These are phyloP conservation scores for Lichenostomus cassidix DNA, from an alignment of 2,113 vertebrate species.

Conservation along the genomic window DNA sequence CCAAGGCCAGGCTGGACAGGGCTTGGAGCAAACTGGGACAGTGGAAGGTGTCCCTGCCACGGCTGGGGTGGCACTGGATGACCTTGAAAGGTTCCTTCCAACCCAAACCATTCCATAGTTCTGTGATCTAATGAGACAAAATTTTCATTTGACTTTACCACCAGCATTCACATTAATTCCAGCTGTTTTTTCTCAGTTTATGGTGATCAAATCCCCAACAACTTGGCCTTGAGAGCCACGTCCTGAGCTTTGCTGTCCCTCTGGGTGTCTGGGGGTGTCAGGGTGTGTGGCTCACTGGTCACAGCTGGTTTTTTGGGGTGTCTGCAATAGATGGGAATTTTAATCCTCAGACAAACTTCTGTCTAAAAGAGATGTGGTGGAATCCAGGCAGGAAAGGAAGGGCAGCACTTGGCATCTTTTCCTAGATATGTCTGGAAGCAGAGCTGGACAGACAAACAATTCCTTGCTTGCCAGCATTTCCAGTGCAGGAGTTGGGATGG, in stretches of 20 bases:
- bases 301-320: background rate
- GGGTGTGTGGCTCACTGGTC: background rate
- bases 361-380: background rate
- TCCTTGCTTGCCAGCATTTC: background rate
- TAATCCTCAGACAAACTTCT: background rate
- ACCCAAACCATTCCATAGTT: background rate
- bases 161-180: accelerated
- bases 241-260: background rate
- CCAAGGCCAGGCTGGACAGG: background rate
- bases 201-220: background rate
- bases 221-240: accelerated
- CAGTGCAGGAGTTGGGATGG: background rate
- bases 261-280: background rate
- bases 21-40: background rate
- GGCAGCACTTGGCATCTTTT: background rate
- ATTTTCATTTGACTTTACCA: background rate
- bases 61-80: background rate
- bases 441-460: background rate
- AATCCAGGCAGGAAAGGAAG: background rate
- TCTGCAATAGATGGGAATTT: background rate
- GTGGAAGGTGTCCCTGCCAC: background rate
- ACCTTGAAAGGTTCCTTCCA: background rate
- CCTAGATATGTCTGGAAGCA: background rate
- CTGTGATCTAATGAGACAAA: background rate
- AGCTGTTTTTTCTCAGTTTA: background rate